Evolutionary conservation across 2,888 invertebrate genomes (phyloP).

Genomic region (Cerastoderma edule): DNA sequence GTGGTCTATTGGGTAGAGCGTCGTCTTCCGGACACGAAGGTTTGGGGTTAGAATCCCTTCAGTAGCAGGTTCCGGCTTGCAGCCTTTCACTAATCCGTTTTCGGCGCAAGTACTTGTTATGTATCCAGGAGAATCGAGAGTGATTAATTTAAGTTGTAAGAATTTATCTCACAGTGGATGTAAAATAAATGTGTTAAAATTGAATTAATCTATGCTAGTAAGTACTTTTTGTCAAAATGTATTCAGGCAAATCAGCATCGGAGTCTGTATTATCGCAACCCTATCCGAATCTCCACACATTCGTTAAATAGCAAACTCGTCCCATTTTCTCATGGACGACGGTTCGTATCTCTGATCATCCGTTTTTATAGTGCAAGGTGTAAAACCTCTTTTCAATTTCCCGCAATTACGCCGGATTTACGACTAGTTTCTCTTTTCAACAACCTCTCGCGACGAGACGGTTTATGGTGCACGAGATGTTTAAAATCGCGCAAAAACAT

Average conservation of each 20-base stretch:
- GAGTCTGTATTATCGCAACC: too few relatives aligned
- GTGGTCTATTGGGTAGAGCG: too few relatives aligned
- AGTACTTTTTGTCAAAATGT: background rate
- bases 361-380: conserved; percentile 19
- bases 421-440: conserved; percentile 25
- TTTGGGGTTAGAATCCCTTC: too few relatives aligned
- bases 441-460: background rate
- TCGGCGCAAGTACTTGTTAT: too few relatives aligned
- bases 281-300: too few relatives aligned
- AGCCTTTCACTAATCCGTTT: too few relatives aligned
- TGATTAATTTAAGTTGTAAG: too few relatives aligned
- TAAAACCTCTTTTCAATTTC: conserved; percentile 37
- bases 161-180: too few relatives aligned
- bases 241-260: background rate
- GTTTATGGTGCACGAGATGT: conserved; percentile 13
- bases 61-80: too few relatives aligned
- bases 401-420: conserved; percentile 40
- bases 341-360: conserved; percentile 23
- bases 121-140: too few relatives aligned
- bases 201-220: background rate
- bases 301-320: conserved; percentile 9
- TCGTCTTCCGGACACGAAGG: too few relatives aligned
- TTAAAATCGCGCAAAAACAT: too few relatives aligned
- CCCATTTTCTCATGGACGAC: conserved; percentile 4
- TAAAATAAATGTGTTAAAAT: background rate